Evolutionary conservation across 2,888 invertebrate genomes (phyloP), one percentile per base, ranked within the genome.

Genomic region (Teleiodes luculella): DNA sequence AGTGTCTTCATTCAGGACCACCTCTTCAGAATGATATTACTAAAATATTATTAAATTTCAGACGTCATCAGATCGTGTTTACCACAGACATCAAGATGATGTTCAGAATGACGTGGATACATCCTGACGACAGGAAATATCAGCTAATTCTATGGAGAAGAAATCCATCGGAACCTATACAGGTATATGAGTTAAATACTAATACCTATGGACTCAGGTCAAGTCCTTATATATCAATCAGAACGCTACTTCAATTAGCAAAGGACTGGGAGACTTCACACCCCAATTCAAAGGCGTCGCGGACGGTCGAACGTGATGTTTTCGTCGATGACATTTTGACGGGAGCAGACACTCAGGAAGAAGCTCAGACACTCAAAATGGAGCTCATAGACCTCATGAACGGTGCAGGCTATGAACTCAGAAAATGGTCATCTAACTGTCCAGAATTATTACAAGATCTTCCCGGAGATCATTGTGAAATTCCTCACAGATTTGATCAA

Each of bases 121-220:
- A 54, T 30, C 55, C 55, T 3, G 52, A 55, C 5, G 55, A 58
- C 16, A 41, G 56, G 13, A 33, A 37, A 2, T 61, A 53, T 35
- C 59, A 59, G 31, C 35, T 52, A 11, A 55, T 57, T 10, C 47
- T 58, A 8, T 58, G 61, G 61, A 52, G 58, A 3, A 31, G 46
- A 16, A 11, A 39, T 0, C 53, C 57, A 16, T 10, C 36, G 6
- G 20, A 52, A 30, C 56, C 54, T 10, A 16, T 58, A 18, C 11
- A 11, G 1, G 10, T 7, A 6, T 48, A 35, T 14, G 53, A 52
- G 18, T 39, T 61, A 11, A 57, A 53, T n/a, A 59, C 59, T 8
- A 54, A 53, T n/a, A 61, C 59, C 3, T 61, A 61, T 14, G 59
- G 61, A 20, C 47, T 61, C 10, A 20, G 37, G 13, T 36, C 49